Percentiles rank a stretch among this genome's conserved stretches.
phyloP scores from a whole-genome alignment of 2,888 invertebrate species.

The Euplagia quadripunctaria region DNA sequence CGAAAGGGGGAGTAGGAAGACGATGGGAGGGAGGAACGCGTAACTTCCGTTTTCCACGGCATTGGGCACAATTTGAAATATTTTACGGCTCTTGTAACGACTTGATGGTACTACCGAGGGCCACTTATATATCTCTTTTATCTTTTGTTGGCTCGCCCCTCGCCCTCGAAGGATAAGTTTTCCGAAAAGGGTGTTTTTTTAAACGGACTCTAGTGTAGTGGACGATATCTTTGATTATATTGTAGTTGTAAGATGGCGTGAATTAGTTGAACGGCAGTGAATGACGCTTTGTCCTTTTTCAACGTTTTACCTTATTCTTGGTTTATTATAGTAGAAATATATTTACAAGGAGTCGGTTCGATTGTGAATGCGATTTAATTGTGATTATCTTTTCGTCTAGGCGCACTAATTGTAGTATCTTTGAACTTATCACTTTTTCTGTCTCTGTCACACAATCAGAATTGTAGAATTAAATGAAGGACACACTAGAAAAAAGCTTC shows the following conservation, averaged over 20 bases:
- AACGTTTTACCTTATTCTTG: conserved; percentile 22
- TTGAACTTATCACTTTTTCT: too few species aligned
- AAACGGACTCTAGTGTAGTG: conserved; percentile 52
- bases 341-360: neutral
- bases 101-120: conserved; percentile 86
- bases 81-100: conserved; percentile 87
- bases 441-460: too few species aligned
- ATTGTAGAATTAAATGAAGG: too few species aligned
- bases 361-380: neutral
- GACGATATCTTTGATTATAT: conserved; percentile 44
- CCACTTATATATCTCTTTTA: conserved; percentile 87
- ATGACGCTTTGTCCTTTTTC: neutral
- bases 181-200: conserved; percentile 72
- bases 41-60: conserved; percentile 87
- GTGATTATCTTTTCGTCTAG: neutral
- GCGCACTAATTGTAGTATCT: neutral
- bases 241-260: conserved; percentile 41
- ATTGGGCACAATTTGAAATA: conserved; percentile 88
- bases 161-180: conserved; percentile 75
- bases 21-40: conserved; percentile 65
- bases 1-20: conserved; percentile 34
- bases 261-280: conserved; percentile 26
- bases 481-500: too few species aligned
- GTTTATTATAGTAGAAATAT: conserved; percentile 22
- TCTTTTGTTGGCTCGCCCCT: conserved; percentile 83